Base-by-base conservation (phyloP, 2,113 vertebrate species). In the Lasiurus borealis region DNA sequence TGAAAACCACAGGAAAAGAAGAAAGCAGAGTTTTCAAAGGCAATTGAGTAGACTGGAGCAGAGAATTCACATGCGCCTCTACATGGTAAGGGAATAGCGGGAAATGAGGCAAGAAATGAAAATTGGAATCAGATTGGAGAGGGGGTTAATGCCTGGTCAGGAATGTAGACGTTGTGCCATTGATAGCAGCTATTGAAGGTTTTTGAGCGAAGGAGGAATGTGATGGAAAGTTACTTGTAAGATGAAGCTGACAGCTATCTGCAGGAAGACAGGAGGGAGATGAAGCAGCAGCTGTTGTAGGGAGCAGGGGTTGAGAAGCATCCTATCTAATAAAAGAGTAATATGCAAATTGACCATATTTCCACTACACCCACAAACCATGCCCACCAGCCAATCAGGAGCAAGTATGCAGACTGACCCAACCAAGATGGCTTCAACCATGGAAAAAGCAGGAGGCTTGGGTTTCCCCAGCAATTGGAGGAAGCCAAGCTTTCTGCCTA, bases 41-140 rank as follows among this genome's bases (percentile, higher is more conserved):
- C n/a, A 18, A 2, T 8, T 25, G 88, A 19, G 12, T 54, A 34
- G 44, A 84, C 73, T 8, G 10, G 77, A 54, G 44, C 52, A 23
- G 85, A 78, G 94, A 85, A 69, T 69, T 85, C 94, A 77, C 50
- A 6, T 16, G 48, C 23, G 29, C 90, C 48, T 14, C n/a, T 36
- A 1, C 64, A 31, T 73, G 57, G 4, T 34, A 88, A 95, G 57
- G 75, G 62, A 78, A 80, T 21, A 46, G 66, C 72, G 90, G 90
- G 85, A 95, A 96, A 97, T 86, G 88, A 92, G 59, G 88, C 88
- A 88, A 93, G 96, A 95, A 90, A 80, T 90, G 96, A 94, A 96
- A 95, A 96, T 95, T 96, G 96, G 82, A 97, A 95, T 62, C 96
- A 97, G 93, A 94, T 83, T 92, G 75, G 21, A 44, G 48, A 76